phyloP scores from a whole-genome alignment of 2,888 invertebrate species.

The Phrixothrix hirtus region DNA sequence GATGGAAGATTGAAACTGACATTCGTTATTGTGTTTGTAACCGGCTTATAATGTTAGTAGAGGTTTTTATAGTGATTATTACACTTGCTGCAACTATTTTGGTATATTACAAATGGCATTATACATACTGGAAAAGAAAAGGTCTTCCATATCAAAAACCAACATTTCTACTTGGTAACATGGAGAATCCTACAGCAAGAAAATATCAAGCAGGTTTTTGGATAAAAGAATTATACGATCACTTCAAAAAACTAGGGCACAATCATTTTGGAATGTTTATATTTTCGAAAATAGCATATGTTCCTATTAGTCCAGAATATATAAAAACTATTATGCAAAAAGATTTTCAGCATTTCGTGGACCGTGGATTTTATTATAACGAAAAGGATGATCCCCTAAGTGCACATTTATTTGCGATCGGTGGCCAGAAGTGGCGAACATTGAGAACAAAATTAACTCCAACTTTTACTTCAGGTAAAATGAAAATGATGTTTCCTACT shows the following conservation, averaged over 20 bases:
- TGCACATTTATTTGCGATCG: too few relatives aligned
- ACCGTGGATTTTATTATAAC: too few relatives aligned
- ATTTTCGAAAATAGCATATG: constrained; percentile 6
- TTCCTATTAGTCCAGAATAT: constrained; percentile 7
- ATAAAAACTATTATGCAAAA: constrained; percentile 12
- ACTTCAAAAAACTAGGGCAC: constrained; percentile 8
- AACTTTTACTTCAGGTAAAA: constrained; percentile 7
- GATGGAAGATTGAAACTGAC: too few relatives aligned
- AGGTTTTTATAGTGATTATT: too few relatives aligned
- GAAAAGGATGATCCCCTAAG: constrained; percentile 17
- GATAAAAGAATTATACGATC: constrained; percentile 6
- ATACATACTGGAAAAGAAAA: too few relatives aligned
- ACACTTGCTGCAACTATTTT: too few relatives aligned
- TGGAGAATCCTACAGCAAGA: constrained; percentile 4
- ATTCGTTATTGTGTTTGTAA: too few relatives aligned
- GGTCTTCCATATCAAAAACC: too few relatives aligned
- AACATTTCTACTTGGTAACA: constrained; percentile 16
- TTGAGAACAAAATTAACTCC: constrained; percentile 16
- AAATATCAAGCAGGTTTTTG: not conserved
- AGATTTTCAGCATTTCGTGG: too few relatives aligned
- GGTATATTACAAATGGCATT: too few relatives aligned
- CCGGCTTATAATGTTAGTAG: too few relatives aligned
- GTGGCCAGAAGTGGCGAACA: constrained; percentile 12
- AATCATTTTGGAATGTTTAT: constrained; percentile 21
- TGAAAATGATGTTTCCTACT: constrained; percentile 2